Evolutionary conservation across 2,797 vertebrate genomes (phyloP).

Genomic region (Meriones psammophilus): DNA sequence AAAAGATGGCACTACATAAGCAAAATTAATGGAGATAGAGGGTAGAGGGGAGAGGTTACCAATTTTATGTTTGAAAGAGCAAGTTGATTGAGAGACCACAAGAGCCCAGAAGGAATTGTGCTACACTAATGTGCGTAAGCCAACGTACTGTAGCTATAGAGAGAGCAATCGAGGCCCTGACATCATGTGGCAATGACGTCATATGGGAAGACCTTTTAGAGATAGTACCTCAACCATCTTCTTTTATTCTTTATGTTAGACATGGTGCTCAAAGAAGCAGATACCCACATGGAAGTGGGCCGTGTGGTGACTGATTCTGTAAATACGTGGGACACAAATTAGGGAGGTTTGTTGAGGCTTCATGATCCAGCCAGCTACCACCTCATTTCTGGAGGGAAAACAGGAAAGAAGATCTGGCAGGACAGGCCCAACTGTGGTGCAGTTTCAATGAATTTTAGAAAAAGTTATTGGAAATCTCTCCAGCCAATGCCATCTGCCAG

Average conservation of each 20-base stretch:
- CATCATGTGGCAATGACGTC: background rate
- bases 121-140: background rate
- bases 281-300: background rate
- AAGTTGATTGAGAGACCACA: background rate
- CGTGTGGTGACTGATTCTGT: background rate
- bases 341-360: background rate
- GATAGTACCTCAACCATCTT: background rate
- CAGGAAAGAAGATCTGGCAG: background rate
- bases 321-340: slow-evolving; percentile 6
- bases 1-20: background rate
- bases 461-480: background rate
- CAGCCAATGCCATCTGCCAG: background rate
- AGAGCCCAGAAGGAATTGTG: background rate
- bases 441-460: slow-evolving; percentile 13
- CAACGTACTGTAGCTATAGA: background rate
- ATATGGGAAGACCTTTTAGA: background rate
- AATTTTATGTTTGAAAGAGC: background rate
- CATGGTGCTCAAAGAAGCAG: background rate
- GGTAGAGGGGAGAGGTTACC: background rate
- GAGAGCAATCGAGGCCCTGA: background rate
- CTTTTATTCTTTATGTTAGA: background rate
- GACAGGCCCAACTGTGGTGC: background rate
- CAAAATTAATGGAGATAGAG: background rate
- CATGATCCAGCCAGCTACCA: background rate
- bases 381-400: background rate